A percentile compares a stretch with the other conserved stretches of the same genome.
phyloP scores from a whole-genome alignment of 2,113 vertebrate species.

The Rhinopomastus cyanomelas region DNA sequence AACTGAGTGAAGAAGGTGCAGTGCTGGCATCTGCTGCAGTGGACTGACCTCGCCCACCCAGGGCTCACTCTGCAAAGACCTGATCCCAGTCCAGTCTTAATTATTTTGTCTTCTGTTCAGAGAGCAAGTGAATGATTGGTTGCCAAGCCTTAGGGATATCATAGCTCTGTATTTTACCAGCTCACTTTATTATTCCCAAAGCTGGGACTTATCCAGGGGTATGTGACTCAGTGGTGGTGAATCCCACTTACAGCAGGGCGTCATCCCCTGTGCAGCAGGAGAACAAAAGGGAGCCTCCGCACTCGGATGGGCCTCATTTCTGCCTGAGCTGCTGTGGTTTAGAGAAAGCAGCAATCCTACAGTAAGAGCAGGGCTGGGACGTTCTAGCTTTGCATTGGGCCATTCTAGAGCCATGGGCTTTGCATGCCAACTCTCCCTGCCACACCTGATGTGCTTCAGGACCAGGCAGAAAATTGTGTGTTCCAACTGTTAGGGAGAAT shows the following conservation, averaged over 20 bases:
- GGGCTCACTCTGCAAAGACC: neutral
- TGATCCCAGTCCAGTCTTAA: neutral
- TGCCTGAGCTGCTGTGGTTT: neutral
- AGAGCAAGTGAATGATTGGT: neutral
- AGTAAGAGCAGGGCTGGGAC: neutral
- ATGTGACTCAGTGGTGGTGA: accelerated
- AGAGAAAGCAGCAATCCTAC: neutral
- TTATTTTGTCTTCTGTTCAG: neutral
- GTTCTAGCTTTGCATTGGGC: neutral
- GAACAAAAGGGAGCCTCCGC: neutral
- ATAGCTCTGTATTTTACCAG: accelerated
- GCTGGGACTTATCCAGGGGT: accelerated
- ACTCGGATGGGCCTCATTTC: neutral
- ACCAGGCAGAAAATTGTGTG: neutral
- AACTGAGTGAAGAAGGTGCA: neutral
- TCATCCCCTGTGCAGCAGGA: accelerated
- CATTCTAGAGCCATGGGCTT: neutral
- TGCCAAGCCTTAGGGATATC: neutral
- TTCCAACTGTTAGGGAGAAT: neutral
- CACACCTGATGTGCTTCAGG: neutral
- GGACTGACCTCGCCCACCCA: neutral
- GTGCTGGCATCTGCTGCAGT: accelerated
- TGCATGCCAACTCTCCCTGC: neutral
- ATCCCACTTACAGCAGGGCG: neutral
- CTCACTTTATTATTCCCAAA: neutral